phyloP scores from a whole-genome alignment of 23 tunicate species.

The Oikopleura albicans region DNA sequence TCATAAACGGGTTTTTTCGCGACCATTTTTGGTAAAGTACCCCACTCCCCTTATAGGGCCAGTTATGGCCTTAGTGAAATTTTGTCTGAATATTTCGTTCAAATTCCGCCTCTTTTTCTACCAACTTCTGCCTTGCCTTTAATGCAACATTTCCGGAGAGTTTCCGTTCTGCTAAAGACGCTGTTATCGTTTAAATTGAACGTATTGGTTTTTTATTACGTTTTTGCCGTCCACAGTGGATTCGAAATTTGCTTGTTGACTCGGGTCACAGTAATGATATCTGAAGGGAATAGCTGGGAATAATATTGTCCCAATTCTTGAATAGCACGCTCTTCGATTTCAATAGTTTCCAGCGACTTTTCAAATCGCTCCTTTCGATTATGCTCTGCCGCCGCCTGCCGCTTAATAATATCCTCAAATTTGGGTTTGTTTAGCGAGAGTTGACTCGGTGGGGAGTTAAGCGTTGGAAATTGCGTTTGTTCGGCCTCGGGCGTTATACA shows the following conservation, averaged over 20 bases:
- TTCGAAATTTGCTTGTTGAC: not conserved
- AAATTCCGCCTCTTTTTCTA: no score
- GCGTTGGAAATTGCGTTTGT: not conserved
- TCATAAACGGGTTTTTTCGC: no score
- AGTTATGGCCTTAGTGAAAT: no score
- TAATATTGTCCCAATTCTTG: not conserved
- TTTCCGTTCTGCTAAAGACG: no score
- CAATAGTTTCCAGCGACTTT: conserved; percentile 5
- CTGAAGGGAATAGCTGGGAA: not conserved
- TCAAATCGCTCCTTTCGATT: not conserved
- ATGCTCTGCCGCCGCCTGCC: conserved; percentile 3
- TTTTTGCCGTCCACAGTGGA: not conserved
- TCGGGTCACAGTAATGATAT: not conserved
- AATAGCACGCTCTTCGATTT: not conserved
- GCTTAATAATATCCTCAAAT: not conserved
- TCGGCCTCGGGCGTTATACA: no score
- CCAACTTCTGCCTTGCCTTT: no score
- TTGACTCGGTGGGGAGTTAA: not conserved
- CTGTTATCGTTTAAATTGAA: no score
- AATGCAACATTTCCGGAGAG: no score
- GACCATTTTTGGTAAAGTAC: no score
- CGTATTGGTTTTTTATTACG: not conserved
- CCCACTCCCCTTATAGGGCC: no score
- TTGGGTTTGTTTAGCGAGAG: not conserved
- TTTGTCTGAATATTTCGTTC: no score